Evolutionary conservation across 2,797 vertebrate genomes (phyloP), one percentile per base, ranked within the genome.

Genomic region (Aplochiton taeniatus): DNA sequence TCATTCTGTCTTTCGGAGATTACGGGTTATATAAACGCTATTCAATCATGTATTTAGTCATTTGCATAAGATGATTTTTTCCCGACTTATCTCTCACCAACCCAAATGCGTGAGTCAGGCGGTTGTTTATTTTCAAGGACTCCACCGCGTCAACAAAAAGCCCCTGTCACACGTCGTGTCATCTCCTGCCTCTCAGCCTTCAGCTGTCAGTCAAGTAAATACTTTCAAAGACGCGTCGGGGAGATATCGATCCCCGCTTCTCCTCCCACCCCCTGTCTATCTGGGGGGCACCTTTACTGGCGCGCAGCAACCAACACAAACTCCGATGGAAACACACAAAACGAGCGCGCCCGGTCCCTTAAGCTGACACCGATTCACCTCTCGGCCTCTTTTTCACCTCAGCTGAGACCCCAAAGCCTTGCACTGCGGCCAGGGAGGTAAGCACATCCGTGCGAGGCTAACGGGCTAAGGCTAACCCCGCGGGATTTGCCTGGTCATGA

Each of bases 221-320:
- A 56, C 68, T 58, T 43, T 49, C 52, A 51, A 51, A 63, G 60
- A 49, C 65, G 72, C 68, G 68, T 59, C 69, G 58, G 61, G 56
- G 51, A 60, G 67, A 74, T 74, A 78, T 43, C 49, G 66, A 83
- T 78, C 71, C 13, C 42, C 8, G 12, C 8, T 44, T 76, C 70
- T 54, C 11, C 60, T 63, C 66, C 65, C 54, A 55, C 58, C 58
- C 46, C 51, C 70, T 66, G 69, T 80, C 69, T 69, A 73, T 68
- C 58, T 62, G 68, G 66, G 52, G 70, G 68, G 77, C 63, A 77
- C 74, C 75, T 71, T 77, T 68, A 65, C 48, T 44, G 71, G 57
- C 13, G 65, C 41, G 17, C 11, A 47, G 13, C 41, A 11, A 47
- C 16, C 41, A 11, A 59, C 12, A 6, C 9, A 58, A 2, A 19